phyloP scores from a whole-genome alignment of 23 tunicate species.

The Botrylloides violaceus region DNA sequence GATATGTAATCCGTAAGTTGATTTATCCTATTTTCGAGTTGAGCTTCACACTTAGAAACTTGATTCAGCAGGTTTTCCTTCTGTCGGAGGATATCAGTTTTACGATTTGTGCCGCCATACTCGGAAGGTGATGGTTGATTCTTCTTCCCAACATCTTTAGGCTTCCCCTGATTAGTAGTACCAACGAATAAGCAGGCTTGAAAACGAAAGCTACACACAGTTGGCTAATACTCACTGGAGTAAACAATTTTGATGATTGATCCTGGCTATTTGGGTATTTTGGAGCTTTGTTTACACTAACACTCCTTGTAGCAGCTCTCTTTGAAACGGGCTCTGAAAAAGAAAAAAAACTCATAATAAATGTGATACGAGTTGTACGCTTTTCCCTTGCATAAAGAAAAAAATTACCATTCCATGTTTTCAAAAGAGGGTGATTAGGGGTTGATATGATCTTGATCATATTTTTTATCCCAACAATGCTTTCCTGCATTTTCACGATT shows the following conservation, averaged over 20 bases:
- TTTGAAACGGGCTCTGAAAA: no score
- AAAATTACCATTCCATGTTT: conserved; percentile 36
- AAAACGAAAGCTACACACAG: no score
- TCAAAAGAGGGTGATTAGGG: conserved; percentile 37
- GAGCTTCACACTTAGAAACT: conserved; percentile 6
- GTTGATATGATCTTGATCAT: conserved; percentile 55
- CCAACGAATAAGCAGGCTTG: no score
- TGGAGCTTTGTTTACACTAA: no score
- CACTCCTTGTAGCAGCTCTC: no score
- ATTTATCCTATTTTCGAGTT: conserved; percentile 12
- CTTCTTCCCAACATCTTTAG: background rate
- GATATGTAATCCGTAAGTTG: conserved; percentile 23
- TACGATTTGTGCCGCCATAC: background rate
- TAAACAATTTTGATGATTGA: no score
- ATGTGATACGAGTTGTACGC: no score
- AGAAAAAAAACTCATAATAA: no score
- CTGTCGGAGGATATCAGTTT: background rate
- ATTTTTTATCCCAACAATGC: conserved; percentile 30
- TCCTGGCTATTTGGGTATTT: no score
- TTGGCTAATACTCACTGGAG: no score
- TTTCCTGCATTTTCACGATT: conserved; percentile 44
- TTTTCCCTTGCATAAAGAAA: no score
- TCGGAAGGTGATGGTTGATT: background rate
- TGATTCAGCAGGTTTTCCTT: conserved; percentile 26
- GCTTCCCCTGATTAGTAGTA: background rate